Base-by-base conservation (phyloP, 2,113 vertebrate genomes). In the sheep (Ovis aries) region DNA sequence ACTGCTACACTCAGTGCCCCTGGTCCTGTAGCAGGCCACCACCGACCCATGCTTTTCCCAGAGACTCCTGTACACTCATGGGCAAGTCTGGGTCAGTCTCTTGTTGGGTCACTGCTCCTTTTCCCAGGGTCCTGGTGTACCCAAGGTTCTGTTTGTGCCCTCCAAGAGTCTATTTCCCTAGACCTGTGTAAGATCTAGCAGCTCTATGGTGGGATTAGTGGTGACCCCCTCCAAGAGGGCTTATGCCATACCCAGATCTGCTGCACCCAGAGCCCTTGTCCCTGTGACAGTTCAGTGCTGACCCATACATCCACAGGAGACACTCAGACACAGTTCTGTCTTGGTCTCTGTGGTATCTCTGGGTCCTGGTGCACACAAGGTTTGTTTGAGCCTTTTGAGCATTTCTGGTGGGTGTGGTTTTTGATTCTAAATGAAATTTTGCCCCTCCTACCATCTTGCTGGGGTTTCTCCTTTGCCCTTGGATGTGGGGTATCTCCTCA, bases 301-400 rank as follows among this genome's bases (percentile, higher is more conserved):
- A 67, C 62, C 16, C 7, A 0, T n/a, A 19, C 3, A 17, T n/a
- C 33, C 62, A n/a, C 31, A n/a, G 33, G 0, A n/a, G 62, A 67
- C 16, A n/a, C 31, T 64, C 33, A n/a, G 7, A 67, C 62, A 67
- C 33, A n/a, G 16, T 67, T n/a, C 33, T 67, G 7, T 4, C 62
- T 67, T 1, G 1, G 62, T 67, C 33, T 67, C 62, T n/a, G 62
- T 19, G 33, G 33, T 4, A 33, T 64, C 60, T 64, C 31, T 33
- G 31, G 60, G 7, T 64, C 15, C 60, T 64, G 60, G 31, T 64
- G 31, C 14, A 33, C 31, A 64, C 31, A 16, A 62, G 14, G 29
- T 62, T 31, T 62, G 29, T 62, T 62, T 33, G 31, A 64, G 60
- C 7, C 31, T 8, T 62, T 31, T 4, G 60, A 64, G 31, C 15